Conservation (phyloP, 1,140 invertebrate genomes). For the Arion vulgaris region DNA sequence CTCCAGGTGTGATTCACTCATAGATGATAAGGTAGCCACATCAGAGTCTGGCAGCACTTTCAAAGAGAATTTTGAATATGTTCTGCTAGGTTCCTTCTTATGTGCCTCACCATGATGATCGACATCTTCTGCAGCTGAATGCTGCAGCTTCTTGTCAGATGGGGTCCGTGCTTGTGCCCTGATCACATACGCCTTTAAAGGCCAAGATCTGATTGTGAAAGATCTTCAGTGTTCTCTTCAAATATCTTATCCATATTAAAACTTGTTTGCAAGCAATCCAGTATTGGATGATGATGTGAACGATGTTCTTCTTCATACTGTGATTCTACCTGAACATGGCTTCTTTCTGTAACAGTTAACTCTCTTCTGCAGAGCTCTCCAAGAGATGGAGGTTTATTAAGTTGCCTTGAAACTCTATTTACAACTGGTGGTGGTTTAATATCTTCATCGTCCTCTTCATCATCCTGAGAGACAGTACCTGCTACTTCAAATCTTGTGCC, state of each 20-base stretch:
- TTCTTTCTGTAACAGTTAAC: background rate
- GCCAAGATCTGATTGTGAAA: background rate
- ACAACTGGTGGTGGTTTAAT: conserved; percentile 15
- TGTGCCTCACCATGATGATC: background rate
- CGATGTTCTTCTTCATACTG: background rate
- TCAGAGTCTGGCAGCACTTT: too few species aligned
- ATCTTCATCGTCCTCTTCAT: conserved; percentile 12
- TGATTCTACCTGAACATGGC: background rate
- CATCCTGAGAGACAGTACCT: background rate
- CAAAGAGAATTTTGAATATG: too few species aligned
- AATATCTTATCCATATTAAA: background rate
- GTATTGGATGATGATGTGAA: background rate
- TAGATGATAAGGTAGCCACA: background rate
- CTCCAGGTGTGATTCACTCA: background rate
- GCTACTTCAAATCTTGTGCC: background rate
- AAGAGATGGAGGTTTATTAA: background rate
- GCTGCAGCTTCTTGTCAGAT: too few species aligned
- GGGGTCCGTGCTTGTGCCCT: background rate
- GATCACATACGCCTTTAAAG: background rate
- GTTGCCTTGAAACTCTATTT: background rate
- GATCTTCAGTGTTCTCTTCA: background rate
- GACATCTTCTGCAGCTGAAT: background rate
- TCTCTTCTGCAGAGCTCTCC: background rate
- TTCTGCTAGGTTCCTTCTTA: background rate
- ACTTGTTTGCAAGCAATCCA: background rate